These are phyloP conservation scores for Lateolabrax maculatus DNA, from an alignment of 2,797 vertebrate species.

Conservation along the genomic window DNA sequence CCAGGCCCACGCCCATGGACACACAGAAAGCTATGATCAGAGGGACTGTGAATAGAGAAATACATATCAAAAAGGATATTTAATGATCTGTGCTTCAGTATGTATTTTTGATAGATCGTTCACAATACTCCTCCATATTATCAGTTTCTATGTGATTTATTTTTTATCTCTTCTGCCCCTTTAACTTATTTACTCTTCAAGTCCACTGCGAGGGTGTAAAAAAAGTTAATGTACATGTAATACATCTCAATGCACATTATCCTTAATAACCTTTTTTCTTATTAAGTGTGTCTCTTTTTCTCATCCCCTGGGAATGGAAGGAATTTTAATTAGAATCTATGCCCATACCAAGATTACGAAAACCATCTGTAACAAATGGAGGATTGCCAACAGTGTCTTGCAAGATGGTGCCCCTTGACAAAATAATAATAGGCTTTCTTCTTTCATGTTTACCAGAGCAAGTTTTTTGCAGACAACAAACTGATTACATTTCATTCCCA, in stretches of 20 bases:
- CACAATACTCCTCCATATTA: not conserved
- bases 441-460: constrained; percentile 58
- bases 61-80: not conserved
- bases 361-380: constrained; percentile 44
- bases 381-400: constrained; percentile 32
- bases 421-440: constrained; percentile 57
- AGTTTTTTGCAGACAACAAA: constrained; percentile 35
- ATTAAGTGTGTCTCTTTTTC: not conserved
- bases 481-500: constrained; percentile 41
- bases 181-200: not conserved
- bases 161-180: not conserved
- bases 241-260: constrained; percentile 14
- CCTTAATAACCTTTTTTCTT: not conserved
- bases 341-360: constrained; percentile 31
- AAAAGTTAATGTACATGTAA: not conserved
- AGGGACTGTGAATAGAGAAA: constrained; percentile 83
- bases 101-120: not conserved
- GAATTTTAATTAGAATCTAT: constrained; percentile 54
- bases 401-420: constrained; percentile 49
- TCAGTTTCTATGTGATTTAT: not conserved
- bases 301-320: constrained; percentile 31
- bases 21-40: constrained; percentile 94
- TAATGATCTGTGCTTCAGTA: not conserved
- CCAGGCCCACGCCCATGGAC: constrained; percentile 92
- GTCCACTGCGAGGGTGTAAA: not conserved